Base-by-base conservation (phyloP, 1,140 invertebrate genomes). In the Prorops nasuta region DNA sequence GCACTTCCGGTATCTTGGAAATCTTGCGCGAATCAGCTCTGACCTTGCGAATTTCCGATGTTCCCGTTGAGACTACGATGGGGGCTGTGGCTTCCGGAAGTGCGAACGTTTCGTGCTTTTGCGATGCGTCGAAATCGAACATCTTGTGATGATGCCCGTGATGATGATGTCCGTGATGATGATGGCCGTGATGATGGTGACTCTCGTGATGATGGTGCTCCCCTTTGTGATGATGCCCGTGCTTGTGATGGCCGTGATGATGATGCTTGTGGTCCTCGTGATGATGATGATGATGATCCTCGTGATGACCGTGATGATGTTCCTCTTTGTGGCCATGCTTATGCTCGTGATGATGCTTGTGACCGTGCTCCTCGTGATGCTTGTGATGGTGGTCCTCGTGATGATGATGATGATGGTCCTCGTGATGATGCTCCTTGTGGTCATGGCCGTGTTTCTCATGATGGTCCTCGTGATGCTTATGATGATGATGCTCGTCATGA, bases 401-500 rank as follows among this genome's bases (percentile, higher is more conserved):
- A n/a, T 64, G 62, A 0, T 20, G 20, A 19, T 64, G 62, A 3
- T 62, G 52, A 14, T 64, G 59, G 0, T 56, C 49, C 2, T 64
- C 56, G 8, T 64, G 39, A 20, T 66, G 63, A 0, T 37, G 50
- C 1, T 66, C 55, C 9, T 64, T 61, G 34, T 66, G 64, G 0
- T 64, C 48, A 15, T 66, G 51, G 0, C 47, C 22, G 3, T 66
- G 64, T 0, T 57, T 43, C 2, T 66, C 54, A 21, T 66, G 48
- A 32, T 66, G 61, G n/a, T 64, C 61, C 8, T 63, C 37, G 1
- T 59, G 59, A 37, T 66, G 64, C 8, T 60, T 43, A 10, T 74
- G 69, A 15, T 74, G 62, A 48, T 74, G 70, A 15, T 60, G 64
- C 40, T 74, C 61, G 14, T 71, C 60, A 24, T 72, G 70, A 0